Evolutionary conservation across 2,113 vertebrate genomes (phyloP), one percentile per base, ranked within the genome.

Genomic region (Hypocryptadius cinnamomeus): DNA sequence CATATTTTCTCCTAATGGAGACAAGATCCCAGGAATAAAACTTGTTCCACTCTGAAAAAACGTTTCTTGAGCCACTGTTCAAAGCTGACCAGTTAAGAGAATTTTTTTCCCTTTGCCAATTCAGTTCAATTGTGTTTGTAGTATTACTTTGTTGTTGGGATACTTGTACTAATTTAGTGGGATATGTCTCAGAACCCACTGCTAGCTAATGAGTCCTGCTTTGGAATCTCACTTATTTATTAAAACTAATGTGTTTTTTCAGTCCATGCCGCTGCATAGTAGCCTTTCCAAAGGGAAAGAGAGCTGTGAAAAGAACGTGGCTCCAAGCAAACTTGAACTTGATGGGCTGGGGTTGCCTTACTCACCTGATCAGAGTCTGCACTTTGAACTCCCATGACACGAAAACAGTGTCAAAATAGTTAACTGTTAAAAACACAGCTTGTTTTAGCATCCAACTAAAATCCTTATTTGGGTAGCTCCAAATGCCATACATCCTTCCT

Each of bases 401-500:
- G 40, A 57, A 90, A 80, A 2, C 82, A 86, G 91, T 0, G 1
- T 80, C 44, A 94, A 86, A 96, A 91, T 35, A 92, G 91, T 95
- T 95, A 96, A 95, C 79, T 68, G 69, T 92, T 95, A 76, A 84
- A 79, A 95, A 48, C 5, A 7, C 61, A 71, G 69, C 69, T 87
- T n/a, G 2, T 85, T 95, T 69, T 87, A 94, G 57, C 60, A 88
- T 95, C 90, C 89, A 94, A 1, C 60, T 88, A 68, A 88, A 94
- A 83, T 76, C 92, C 87, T 88, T 96, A 92, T 95, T 94, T 95
- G 95, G 83, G 87, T 84, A 84, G 87, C 79, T 91, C 79, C 60
- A 95, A 90, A 94, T 95, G 85, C 94, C 93, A 95, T 87, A 91
- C 82, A 96, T 95, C 95, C 96, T 95, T 96, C 93, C 94, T 95